phyloP scores from a whole-genome alignment of 1,140 invertebrate species.

The Caenorhabditis tropicalis region DNA sequence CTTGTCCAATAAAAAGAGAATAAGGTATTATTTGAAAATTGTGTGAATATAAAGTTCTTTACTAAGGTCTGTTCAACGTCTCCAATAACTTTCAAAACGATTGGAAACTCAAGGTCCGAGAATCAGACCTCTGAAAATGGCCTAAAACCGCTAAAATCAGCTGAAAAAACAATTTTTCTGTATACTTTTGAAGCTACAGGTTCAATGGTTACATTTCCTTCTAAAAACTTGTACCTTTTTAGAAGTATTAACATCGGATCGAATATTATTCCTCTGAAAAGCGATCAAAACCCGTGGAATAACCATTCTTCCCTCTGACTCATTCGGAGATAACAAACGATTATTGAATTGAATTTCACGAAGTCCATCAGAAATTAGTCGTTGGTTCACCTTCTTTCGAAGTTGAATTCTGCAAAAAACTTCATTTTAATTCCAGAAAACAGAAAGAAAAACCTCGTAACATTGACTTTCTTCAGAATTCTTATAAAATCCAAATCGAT shows the following conservation, averaged over 20 bases:
- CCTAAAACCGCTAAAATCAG: no score
- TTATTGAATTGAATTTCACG: neutral
- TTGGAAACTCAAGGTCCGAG: no score
- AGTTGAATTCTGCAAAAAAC: neutral
- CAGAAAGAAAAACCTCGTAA: neutral
- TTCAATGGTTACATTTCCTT: no score
- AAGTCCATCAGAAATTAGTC: neutral
- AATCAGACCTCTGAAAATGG: no score
- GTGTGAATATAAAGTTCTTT: no score
- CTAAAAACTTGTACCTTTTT: slow-evolving; percentile 26
- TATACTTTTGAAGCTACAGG: no score
- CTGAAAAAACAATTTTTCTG: no score
- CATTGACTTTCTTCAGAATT: slow-evolving; percentile 38
- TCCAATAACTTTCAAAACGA: no score
- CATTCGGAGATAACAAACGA: neutral
- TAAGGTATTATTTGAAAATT: no score
- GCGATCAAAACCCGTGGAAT: slow-evolving; percentile 24
- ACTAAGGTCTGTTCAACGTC: no score
- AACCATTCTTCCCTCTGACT: slow-evolving; percentile 17
- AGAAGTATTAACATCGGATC: neutral
- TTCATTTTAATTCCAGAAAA: neutral
- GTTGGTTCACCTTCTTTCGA: neutral
- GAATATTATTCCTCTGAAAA: slow-evolving; percentile 43
- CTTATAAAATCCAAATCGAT: slow-evolving; percentile 42
- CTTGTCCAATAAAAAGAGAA: no score